These are phyloP conservation scores for Morpho helenor DNA, from an alignment of 2,888 invertebrate genomes.

Conservation along the genomic window DNA sequence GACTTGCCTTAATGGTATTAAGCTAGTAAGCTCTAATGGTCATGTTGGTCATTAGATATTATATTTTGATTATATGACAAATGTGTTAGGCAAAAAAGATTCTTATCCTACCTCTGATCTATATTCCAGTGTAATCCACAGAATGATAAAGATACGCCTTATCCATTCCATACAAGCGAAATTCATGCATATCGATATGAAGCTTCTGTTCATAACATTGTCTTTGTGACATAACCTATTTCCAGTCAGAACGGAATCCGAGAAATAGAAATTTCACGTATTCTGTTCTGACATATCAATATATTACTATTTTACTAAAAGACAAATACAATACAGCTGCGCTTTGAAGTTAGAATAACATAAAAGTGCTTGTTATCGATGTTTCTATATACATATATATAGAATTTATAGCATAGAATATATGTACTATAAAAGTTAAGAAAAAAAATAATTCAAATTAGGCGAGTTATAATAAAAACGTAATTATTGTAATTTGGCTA, in stretches of 20 bases:
- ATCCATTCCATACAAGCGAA: slow-evolving; percentile 44
- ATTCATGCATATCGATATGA: slow-evolving; percentile 73
- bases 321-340: background rate
- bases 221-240: slow-evolving; percentile 74
- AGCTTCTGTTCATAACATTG: slow-evolving; percentile 60
- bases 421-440: too few species aligned
- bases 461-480: too few species aligned
- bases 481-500: too few species aligned
- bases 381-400: too few species aligned
- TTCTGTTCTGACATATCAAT: slow-evolving; percentile 30
- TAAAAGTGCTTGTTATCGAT: background rate
- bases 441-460: too few species aligned
- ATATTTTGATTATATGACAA: too few species aligned
- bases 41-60: too few species aligned
- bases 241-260: slow-evolving; percentile 29
- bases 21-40: too few species aligned
- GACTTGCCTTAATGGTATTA: too few species aligned
- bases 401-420: too few species aligned
- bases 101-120: too few species aligned
- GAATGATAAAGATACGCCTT: background rate
- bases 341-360: background rate
- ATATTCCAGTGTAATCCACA: background rate
- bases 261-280: slow-evolving; percentile 14
- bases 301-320: slow-evolving; percentile 23
- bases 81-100: too few species aligned